Percentiles rank a stretch among this genome's conserved stretches.
These are phyloP conservation scores for Idaea dimidiata DNA, from an alignment of 2,888 invertebrate species.

Conservation along the genomic window DNA sequence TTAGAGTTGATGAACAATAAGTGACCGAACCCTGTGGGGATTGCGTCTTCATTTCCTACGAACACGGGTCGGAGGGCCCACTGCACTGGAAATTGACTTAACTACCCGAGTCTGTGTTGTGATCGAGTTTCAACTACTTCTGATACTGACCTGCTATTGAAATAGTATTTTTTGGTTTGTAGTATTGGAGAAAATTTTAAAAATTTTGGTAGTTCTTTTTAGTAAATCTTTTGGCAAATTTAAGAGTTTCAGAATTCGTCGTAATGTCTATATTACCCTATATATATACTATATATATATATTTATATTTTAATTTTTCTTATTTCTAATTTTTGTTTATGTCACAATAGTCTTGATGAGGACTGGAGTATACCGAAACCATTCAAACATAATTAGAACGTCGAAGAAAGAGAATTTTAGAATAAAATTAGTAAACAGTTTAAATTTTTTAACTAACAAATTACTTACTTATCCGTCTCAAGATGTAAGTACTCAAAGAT, in stretches of 20 bases:
- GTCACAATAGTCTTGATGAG: too few species aligned
- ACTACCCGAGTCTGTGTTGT: constrained; percentile 7
- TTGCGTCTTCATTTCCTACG: constrained; percentile 50
- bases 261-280: too few species aligned
- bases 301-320: too few species aligned
- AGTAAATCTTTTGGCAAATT: too few species aligned
- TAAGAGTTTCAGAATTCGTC: too few species aligned
- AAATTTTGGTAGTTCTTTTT: neutral
- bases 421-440: too few species aligned
- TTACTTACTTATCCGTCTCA: neutral
- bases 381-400: too few species aligned
- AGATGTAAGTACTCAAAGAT: neutral
- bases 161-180: neutral
- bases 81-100: constrained; percentile 20
- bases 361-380: too few species aligned
- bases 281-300: too few species aligned
- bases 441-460: too few species aligned
- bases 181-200: neutral
- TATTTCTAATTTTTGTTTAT: too few species aligned
- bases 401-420: too few species aligned
- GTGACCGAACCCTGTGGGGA: constrained; percentile 54
- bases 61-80: constrained; percentile 31
- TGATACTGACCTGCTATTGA: neutral
- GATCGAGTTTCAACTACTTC: neutral
- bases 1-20: constrained; percentile 59